phyloP scores from a whole-genome alignment of 2,888 invertebrate genomes.

The Romanomermis culicivorax region DNA sequence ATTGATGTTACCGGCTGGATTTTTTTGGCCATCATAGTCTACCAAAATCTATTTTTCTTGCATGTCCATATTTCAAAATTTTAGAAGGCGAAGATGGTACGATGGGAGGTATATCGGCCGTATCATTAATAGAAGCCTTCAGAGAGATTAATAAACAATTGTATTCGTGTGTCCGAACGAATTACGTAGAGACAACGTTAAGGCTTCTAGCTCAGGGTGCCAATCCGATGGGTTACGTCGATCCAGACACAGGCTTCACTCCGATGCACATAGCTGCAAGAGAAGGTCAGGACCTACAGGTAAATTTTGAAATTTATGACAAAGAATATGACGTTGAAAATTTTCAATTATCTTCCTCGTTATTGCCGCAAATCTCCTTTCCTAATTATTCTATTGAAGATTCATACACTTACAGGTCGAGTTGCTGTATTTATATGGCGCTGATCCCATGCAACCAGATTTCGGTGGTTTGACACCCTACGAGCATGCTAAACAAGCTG shows the following conservation, averaged over 20 bases:
- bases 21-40: too few species aligned
- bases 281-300: conserved; percentile 51
- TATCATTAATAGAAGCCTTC: too few species aligned
- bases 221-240: conserved; percentile 69
- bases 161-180: conserved; percentile 79
- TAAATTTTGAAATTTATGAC: conserved; percentile 10
- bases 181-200: conserved; percentile 77
- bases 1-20: too few species aligned
- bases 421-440: conserved; percentile 73
- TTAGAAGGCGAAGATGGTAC: too few species aligned
- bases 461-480: conserved; percentile 31
- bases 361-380: too few species aligned
- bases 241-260: conserved; percentile 65
- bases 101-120: too few species aligned
- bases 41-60: too few species aligned
- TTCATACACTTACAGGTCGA: conserved; percentile 79
- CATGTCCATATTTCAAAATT: too few species aligned
- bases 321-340: too few species aligned
- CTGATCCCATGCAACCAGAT: conserved; percentile 66
- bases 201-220: conserved; percentile 80
- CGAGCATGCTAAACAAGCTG: conserved; percentile 37
- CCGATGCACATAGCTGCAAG: conserved; percentile 84
- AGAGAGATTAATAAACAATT: conserved; percentile 5
- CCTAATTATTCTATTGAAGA: too few species aligned
- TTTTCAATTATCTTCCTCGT: too few species aligned